phyloP scores from a whole-genome alignment of 2,797 vertebrate genomes.

The Sciaenops ocellatus region DNA sequence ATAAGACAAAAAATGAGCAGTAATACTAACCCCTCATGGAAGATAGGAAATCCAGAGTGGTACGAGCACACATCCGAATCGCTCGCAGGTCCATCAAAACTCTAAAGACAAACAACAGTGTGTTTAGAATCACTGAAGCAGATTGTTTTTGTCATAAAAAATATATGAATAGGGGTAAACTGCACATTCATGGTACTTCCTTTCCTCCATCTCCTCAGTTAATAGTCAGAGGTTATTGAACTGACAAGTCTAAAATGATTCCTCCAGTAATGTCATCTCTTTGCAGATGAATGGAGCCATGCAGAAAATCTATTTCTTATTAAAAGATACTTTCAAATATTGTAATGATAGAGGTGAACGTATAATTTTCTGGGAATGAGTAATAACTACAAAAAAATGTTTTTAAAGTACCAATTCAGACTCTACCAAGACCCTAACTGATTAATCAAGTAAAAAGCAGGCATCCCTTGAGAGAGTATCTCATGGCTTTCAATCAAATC shows the following conservation, averaged over 20 bases:
- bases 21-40: conserved; percentile 85
- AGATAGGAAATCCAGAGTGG: conserved; percentile 90
- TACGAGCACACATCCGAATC: conserved; percentile 90
- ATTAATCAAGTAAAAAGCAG: conserved; percentile 41
- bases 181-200: background rate
- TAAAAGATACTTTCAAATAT: background rate
- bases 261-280: background rate
- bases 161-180: background rate
- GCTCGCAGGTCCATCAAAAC: conserved; percentile 85
- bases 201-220: background rate
- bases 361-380: background rate
- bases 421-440: conserved; percentile 5
- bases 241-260: background rate
- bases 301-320: background rate
- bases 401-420: conserved; percentile 2
- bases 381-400: background rate
- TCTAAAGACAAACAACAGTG: conserved; percentile 63
- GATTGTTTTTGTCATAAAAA: background rate
- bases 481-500: conserved; percentile 62
- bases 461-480: conserved; percentile 37
- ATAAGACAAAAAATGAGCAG: background rate
- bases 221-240: background rate
- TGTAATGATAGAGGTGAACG: background rate
- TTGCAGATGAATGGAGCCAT: background rate
- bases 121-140: background rate